Base-by-base conservation (phyloP, 2,113 vertebrate genomes). In the Sceloporus tristichus region DNA sequence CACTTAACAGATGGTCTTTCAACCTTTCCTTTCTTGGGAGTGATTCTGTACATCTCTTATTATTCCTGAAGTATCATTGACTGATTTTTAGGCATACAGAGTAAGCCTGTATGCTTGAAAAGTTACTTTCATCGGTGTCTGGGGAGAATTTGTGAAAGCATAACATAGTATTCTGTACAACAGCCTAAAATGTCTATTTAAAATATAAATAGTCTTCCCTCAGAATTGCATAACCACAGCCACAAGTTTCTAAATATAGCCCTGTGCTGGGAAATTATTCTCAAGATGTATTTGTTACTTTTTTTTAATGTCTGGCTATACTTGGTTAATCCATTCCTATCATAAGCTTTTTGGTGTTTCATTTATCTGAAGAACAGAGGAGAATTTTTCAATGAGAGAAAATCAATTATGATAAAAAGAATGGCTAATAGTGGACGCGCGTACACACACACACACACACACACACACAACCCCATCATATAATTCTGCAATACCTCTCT, bases 201-300 rank as follows among this genome's bases (percentile, higher is more conserved):
- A 95, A 92, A 91, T 95, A 94, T 95, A 96, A 97, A 97, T 96
- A 94, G 66, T 93, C 84, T 90, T 90, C 91, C 89, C 84, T 93
- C 94, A 94, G 95, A 92, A 86, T 95, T 95, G 90, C 56, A 90
- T 87, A 91, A 91, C 91, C 89, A 84, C 81, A 89, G 89, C 90
- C 91, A 84, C 87, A 77, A 65, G 89, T 96, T 94, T 93, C 96
- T 96, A 94, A 87, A 23, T 94, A 77, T 68, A 80, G 89, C 79
- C 93, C 92, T 94, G 48, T 92, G 90, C 94, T 89, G 93, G 94
- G 92, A 96, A 96, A 96, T 95, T 94, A 95, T 96, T 94, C 96
- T 93, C 89, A 85, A 91, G 94, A 93, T 88, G 70, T 90, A 90
- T 84, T 92, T 94, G 59, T 91, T 90, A 62, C 84, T 14, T 34